Evolutionary conservation across 2,888 invertebrate species (phyloP), one percentile per base, ranked within the genome.

Genomic region (Pimpla rufipes): DNA sequence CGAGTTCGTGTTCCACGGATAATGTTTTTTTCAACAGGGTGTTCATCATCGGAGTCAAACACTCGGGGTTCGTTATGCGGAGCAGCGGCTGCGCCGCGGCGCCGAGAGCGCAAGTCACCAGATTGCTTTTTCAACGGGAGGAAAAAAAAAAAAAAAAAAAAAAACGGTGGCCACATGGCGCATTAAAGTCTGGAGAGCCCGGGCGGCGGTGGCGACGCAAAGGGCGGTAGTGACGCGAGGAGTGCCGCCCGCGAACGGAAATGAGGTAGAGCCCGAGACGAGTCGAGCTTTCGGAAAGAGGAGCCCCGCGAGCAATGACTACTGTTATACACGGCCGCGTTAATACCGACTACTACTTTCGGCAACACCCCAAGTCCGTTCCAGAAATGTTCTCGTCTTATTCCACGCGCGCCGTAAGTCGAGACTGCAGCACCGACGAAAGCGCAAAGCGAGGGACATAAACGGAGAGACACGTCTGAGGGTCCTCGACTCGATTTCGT

Each of bases 341-440:
- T 84, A 77, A 85, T 86, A 84, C 79, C 70, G 79, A 84, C 76
- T 83, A 83, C 84, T 76, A 80, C 73, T 79, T 79, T 64, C 71
- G 37, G 64, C 73, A 66, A 47, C 68, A 52, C 79, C 13, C n/a
- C 59, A 74, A 81, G 78, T 47, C 42, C 68, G 70, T 47, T 29
- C 50, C 59, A 62, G 50, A 62, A 62, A 62, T 62, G 37, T 62
- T 45, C 59, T n/a, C n/a, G n/a, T n/a, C n/a, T n/a, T n/a, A n/a
- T n/a, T n/a, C n/a, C n/a, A n/a, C n/a, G n/a, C n/a, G n/a, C n/a
- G n/a, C n/a, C n/a, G n/a, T n/a, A n/a, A n/a, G n/a, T n/a, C n/a
- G n/a, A n/a, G n/a, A n/a, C n/a, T n/a, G n/a, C n/a, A n/a, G n/a
- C 29, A 5, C 29, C 71, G 81, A 52, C 71, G 47, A 42, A 37